Evolutionary conservation across 2,113 vertebrate species (phyloP).

Genomic region (Zingel zingel): DNA sequence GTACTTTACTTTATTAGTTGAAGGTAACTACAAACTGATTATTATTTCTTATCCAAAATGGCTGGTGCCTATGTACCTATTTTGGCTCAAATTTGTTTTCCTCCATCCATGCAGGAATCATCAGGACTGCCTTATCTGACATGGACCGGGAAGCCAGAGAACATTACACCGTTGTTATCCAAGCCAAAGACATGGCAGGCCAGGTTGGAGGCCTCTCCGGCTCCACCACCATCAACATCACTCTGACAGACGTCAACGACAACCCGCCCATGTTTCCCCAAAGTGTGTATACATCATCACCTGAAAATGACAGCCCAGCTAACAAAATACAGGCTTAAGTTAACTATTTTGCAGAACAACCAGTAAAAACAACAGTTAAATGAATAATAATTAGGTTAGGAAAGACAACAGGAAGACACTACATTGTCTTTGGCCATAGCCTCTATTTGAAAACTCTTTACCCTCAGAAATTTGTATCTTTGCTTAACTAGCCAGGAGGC

Average conservation of each 20-base stretch:
- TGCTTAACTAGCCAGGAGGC: conserved; percentile 20
- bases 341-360: not conserved
- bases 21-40: not conserved
- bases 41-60: not conserved
- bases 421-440: not conserved
- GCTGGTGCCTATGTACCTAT: not conserved
- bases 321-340: not conserved
- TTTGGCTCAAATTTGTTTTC: not conserved
- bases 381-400: not conserved
- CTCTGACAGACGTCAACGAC: conserved; percentile 97
- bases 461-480: not conserved
- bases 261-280: conserved; percentile 96
- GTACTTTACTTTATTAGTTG: not conserved
- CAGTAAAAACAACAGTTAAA: not conserved
- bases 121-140: conserved; percentile 95
- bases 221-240: conserved; percentile 97
- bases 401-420: not conserved
- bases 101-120: conserved; percentile 87
- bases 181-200: conserved; percentile 99
- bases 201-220: conserved; percentile 97
- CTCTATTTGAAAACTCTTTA: not conserved
- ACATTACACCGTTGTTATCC: conserved; percentile 97
- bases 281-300: conserved; percentile 84
- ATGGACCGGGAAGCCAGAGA: conserved; percentile 99
- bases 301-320: not conserved